A percentile compares a stretch with the other conserved stretches of the same genome.
These are phyloP conservation scores for Meiosimyza platycephala DNA, from an alignment of 2,888 invertebrate species.

Conservation along the genomic window DNA sequence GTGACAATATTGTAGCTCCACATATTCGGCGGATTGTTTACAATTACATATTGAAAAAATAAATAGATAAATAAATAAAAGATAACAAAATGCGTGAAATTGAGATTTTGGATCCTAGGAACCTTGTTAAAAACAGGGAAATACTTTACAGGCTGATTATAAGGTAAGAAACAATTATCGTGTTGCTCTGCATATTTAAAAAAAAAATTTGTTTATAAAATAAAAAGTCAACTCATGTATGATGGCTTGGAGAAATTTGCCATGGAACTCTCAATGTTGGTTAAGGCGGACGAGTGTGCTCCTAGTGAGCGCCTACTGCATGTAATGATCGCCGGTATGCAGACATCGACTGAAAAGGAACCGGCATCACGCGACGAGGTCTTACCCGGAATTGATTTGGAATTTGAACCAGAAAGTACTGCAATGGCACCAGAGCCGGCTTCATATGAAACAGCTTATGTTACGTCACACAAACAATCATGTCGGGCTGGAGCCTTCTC, in stretches of 20 bases:
- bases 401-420: conserved; percentile 95
- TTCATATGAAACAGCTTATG: conserved; percentile 97
- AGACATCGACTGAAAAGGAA: conserved; percentile 80
- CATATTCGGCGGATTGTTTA: background rate
- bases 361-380: conserved; percentile 67
- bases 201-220: background rate
- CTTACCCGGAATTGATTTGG: conserved; percentile 77
- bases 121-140: conserved; percentile 89
- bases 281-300: conserved; percentile 94
- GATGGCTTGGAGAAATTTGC: conserved; percentile 97
- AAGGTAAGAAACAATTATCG: conserved; percentile 72
- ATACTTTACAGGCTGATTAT: conserved; percentile 91
- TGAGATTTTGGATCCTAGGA: conserved; percentile 74
- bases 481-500: conserved; percentile 97
- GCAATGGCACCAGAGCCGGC: conserved; percentile 96
- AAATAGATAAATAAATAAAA: no score
- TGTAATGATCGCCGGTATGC: conserved; percentile 85
- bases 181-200: background rate
- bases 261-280: conserved; percentile 82
- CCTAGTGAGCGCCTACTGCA: conserved; percentile 94
- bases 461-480: conserved; percentile 97
- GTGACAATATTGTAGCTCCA: no score
- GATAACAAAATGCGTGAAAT: conserved; percentile 61
- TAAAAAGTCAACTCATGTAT: conserved; percentile 90
- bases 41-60: conserved; percentile 18